Percentiles rank a stretch among this genome's conserved stretches.
Conservation (phyloP, 2,113 vertebrate species). For the Coptodon bakossiorum region DNA sequence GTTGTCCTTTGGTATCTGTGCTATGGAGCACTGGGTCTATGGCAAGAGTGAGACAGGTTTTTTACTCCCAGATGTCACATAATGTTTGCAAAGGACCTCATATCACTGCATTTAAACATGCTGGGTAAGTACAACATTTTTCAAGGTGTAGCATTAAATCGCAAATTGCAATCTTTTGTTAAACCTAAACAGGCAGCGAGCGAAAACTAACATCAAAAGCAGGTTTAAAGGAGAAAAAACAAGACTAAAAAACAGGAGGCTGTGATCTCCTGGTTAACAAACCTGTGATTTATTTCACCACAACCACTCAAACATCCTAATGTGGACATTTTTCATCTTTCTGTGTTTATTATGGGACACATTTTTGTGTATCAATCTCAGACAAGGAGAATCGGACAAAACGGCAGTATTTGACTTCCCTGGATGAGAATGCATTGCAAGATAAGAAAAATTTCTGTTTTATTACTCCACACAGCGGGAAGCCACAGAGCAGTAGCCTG, state of each 20-base stretch:
- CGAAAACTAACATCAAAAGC: background rate
- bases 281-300: background rate
- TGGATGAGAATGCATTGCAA: background rate
- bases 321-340: background rate
- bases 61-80: background rate
- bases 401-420: background rate
- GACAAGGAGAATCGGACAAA: background rate
- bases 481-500: background rate
- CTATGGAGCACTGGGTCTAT: background rate
- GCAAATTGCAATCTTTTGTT: background rate
- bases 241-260: background rate
- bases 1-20: background rate
- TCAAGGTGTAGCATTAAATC: background rate
- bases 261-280: background rate
- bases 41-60: background rate
- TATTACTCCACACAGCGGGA: background rate
- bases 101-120: background rate
- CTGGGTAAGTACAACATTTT: background rate
- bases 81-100: background rate
- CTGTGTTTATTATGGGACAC: background rate
- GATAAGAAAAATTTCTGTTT: background rate
- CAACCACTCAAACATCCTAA: background rate
- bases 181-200: background rate
- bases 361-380: background rate
- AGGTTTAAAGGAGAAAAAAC: background rate